Conservation (phyloP, 2,888 invertebrate species). For the Desoria tigrina region DNA sequence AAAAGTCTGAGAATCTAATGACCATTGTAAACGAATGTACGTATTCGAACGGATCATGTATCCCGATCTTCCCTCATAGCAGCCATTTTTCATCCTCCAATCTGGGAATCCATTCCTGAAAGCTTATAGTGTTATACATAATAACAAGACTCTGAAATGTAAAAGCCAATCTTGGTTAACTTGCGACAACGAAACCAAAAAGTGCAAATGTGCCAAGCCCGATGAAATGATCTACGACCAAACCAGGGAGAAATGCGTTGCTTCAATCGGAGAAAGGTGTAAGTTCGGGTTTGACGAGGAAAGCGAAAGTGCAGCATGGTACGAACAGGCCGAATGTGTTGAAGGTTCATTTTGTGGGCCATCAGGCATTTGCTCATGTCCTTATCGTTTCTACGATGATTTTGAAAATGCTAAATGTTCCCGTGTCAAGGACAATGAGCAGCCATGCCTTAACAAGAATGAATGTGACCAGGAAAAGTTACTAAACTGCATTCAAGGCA, state of each 20-base stretch:
- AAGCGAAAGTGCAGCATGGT: not conserved
- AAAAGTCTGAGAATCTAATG: no score
- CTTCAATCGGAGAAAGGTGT: slow-evolving; percentile 9
- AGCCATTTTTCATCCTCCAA: no score
- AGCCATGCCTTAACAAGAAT: not conserved
- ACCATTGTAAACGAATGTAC: no score
- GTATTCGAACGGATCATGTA: no score
- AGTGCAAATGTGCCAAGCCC: slow-evolving; percentile 3
- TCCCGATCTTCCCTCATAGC: no score
- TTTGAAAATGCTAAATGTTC: not conserved
- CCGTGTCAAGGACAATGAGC: not conserved
- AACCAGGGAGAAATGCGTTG: slow-evolving; percentile 1
- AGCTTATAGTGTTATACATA: no score
- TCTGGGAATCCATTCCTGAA: no score
- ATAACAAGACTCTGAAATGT: slow-evolving; percentile 8
- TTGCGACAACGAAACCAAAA: not conserved
- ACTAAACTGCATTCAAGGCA: no score
- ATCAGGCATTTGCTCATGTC: slow-evolving; percentile 5
- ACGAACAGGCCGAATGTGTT: slow-evolving; percentile 8
- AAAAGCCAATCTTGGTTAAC: slow-evolving; percentile 14
- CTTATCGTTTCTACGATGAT: not conserved
- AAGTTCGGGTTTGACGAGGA: slow-evolving; percentile 2
- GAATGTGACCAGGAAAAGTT: no score
- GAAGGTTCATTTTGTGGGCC: not conserved
- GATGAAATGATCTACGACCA: slow-evolving; percentile 12